Conservation (phyloP, 2,888 invertebrate species). For the Gymnocheta viridis region DNA sequence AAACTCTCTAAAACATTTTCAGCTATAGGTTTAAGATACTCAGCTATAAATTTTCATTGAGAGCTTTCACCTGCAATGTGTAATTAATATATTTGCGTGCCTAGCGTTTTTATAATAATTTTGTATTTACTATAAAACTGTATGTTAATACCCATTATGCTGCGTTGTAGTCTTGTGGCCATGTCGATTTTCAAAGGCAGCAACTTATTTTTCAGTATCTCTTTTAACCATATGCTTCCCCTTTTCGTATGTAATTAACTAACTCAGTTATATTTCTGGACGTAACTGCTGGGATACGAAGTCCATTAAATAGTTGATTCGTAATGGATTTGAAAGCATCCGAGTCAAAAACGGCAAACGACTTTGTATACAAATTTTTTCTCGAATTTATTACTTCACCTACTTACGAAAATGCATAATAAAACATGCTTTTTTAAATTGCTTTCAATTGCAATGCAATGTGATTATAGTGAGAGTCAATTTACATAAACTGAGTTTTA, state of each 20-base stretch:
- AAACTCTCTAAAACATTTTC: conserved; percentile 24
- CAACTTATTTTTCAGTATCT: conserved; percentile 16
- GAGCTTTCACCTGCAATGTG: neutral
- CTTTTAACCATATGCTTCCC: conserved; percentile 21
- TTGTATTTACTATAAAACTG: conserved; percentile 26
- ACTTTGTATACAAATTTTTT: too few species aligned
- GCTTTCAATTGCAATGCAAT: too few species aligned
- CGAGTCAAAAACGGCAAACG: too few species aligned
- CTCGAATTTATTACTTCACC: too few species aligned
- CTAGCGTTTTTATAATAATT: conserved; percentile 38
- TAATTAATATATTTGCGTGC: conserved; percentile 24
- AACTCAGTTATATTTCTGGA: conserved; percentile 39
- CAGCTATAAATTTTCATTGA: conserved; percentile 22
- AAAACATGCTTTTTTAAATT: too few species aligned
- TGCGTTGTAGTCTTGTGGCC: conserved; percentile 19
- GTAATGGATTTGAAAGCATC: too few species aligned
- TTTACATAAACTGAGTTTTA: too few species aligned
- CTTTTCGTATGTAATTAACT: conserved; percentile 15
- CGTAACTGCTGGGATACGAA: too few species aligned
- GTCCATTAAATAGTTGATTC: conserved; percentile 4
- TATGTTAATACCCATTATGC: too few species aligned
- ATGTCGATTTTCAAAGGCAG: conserved; percentile 11
- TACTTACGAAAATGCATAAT: too few species aligned
- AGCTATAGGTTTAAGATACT: conserved; percentile 24
- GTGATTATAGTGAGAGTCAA: too few species aligned